Conservation (phyloP, 2,113 vertebrate genomes). For the Cryptotis parvus region DNA sequence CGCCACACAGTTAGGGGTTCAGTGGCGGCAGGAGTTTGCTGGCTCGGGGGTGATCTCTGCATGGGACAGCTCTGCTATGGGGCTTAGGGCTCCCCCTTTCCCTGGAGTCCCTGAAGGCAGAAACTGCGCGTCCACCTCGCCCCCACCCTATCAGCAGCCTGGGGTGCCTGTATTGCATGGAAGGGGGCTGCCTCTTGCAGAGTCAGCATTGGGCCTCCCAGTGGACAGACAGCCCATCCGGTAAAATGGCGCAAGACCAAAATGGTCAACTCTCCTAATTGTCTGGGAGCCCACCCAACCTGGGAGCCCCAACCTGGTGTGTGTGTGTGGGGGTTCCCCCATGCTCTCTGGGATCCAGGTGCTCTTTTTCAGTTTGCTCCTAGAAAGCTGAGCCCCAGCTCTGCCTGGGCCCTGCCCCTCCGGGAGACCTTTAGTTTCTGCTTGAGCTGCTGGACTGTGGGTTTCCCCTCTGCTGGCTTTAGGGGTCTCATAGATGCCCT, state of each 20-base stretch:
- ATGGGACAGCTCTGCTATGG: neutral
- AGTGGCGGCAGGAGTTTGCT: constrained; percentile 6
- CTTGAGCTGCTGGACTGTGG: neutral
- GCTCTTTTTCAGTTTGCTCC: neutral
- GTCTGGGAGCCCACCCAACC: neutral
- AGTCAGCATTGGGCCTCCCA: neutral
- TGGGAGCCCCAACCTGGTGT: neutral
- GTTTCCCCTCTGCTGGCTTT: neutral
- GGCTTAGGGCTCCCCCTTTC: neutral
- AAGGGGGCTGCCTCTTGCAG: too few species aligned
- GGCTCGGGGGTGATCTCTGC: neutral
- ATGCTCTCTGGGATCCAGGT: neutral
- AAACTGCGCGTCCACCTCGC: too few species aligned
- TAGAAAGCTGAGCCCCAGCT: neutral
- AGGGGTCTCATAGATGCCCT: neutral
- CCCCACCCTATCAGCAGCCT: too few species aligned
- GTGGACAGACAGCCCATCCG: neutral
- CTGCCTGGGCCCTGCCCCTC: neutral
- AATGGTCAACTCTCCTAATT: neutral
- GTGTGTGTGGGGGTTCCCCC: too few species aligned
- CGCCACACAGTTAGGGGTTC: neutral
- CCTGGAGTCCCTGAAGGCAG: neutral
- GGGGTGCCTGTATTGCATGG: too few species aligned
- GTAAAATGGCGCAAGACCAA: neutral
- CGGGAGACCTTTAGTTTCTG: too few species aligned